A percentile compares a stretch with the other conserved stretches of the same genome.
Evolutionary conservation across 2,888 invertebrate genomes (phyloP).

Genomic region (Orthosia cruda): DNA sequence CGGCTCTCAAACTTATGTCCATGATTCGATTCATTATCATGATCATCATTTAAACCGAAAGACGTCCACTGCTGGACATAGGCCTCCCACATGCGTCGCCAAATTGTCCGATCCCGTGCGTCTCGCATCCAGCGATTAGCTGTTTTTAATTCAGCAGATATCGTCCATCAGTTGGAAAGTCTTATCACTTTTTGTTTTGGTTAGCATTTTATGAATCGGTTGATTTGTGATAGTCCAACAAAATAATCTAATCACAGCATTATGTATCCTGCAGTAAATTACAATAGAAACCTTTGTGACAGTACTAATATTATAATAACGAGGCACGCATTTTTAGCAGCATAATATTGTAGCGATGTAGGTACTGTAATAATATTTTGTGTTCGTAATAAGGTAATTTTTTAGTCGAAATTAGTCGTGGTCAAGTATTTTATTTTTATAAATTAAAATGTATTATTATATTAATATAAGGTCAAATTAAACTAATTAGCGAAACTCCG

Average conservation of each 20-base stretch:
- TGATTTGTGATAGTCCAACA: constrained; percentile 15
- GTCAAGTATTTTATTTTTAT: constrained; percentile 28
- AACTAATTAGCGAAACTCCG: not conserved
- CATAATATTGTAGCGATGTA: constrained; percentile 22
- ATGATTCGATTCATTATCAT: not conserved
- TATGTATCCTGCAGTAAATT: not conserved
- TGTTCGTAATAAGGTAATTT: constrained; percentile 10
- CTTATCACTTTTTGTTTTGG: not conserved
- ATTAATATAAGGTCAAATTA: not conserved
- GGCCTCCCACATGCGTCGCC: too few relatives aligned
- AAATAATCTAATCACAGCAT: not conserved
- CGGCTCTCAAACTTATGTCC: not conserved
- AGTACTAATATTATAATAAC: constrained; percentile 1
- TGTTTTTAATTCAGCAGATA: not conserved
- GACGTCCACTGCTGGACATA: too few relatives aligned
- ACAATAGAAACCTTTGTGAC: not conserved
- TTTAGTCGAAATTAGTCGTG: constrained; percentile 42
- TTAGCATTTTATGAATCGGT: not conserved
- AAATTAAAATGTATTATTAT: constrained; percentile 5
- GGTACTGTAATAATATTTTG: not conserved
- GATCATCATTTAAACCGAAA: too few relatives aligned
- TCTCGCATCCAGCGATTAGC: too few relatives aligned
- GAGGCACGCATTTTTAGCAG: constrained; percentile 6
- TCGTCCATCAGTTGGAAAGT: not conserved
- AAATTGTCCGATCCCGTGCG: too few relatives aligned